Evolutionary conservation across 2,888 invertebrate species (phyloP), one percentile per base, ranked within the genome.

Genomic region (Chymomyza procnemis): DNA sequence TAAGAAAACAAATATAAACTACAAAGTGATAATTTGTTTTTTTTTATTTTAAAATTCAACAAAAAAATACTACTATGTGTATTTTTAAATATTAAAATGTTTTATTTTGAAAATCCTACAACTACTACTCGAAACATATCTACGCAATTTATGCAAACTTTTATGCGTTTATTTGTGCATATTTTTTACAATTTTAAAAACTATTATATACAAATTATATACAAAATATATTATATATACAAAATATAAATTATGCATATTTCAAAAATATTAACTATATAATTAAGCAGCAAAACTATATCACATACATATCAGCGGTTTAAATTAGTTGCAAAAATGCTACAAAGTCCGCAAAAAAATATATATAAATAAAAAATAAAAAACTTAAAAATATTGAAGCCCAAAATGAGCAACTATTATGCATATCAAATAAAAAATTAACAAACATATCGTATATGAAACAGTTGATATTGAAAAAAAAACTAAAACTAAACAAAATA

Each of bases 301-400:
- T 81, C 82, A 61, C 67, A 75, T 67, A 81, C 80, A 81, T 80
- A 80, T 80, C 80, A 75, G 76, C 71, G 54, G 67, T 56, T 76
- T 58, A 66, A 64, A 63, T 65, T 68, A 73, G 73, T 55, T 66
- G 64, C 74, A 61, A 18, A 47, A 73, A 58, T 54, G 58, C 64
- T 64, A 47, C 48, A 48, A 18, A 59, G 69, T 46, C 55, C 62
- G 69, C 61, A 74, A 68, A 61, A 46, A 48, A 41, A 30, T 3
- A 4, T 3, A 54, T 56, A 69, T 26, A 55, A 62, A 61, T 64
- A 26, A 26, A 71, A 52, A 34, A 18, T 34, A 67, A 78, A 63
- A 58, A 52, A 30, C 65, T 57, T 64, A 50, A n/a, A n/a, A n/a
- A 60, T 57, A 57, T 58, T 46, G 16, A 70, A 64, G 65, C 34